Conservation (phyloP, 2,888 invertebrate species). For the Schizaphis graminum region DNA sequence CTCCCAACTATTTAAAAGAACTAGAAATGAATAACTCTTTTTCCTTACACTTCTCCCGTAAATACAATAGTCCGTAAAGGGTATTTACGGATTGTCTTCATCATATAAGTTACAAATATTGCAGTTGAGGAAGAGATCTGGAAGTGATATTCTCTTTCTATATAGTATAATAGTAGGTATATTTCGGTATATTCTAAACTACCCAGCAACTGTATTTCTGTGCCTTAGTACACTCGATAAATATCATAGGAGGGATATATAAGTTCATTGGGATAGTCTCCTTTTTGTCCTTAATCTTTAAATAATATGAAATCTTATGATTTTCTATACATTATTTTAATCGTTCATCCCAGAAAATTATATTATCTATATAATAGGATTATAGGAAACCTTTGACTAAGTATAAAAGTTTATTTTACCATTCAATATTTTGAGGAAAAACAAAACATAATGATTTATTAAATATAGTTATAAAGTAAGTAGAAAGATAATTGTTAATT, state of each 20-base stretch:
- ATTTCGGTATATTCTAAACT: background rate
- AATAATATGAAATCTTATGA: background rate
- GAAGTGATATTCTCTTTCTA: background rate
- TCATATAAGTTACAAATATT: slow-evolving; percentile 31
- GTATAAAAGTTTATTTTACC: background rate
- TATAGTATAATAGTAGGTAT: background rate
- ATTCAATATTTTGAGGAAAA: background rate
- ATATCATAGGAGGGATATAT: background rate
- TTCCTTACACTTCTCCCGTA: background rate
- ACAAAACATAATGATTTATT: background rate
- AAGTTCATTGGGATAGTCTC: background rate
- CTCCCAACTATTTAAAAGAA: slow-evolving; percentile 16
- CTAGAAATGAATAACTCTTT: slow-evolving; percentile 37
- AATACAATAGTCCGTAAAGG: slow-evolving; percentile 2
- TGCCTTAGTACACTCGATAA: background rate
- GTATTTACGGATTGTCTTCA: slow-evolving; percentile 24
- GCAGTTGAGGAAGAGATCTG: background rate
- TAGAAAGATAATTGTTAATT: background rate
- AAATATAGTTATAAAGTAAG: background rate
- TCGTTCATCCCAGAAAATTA: background rate
- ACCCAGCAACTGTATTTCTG: background rate
- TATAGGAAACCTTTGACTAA: background rate
- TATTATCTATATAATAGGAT: background rate
- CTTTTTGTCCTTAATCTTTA: background rate
- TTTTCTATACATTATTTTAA: background rate